Evolutionary conservation across 2,888 invertebrate species (phyloP).

Genomic region (Rugalucina vietnamica): DNA sequence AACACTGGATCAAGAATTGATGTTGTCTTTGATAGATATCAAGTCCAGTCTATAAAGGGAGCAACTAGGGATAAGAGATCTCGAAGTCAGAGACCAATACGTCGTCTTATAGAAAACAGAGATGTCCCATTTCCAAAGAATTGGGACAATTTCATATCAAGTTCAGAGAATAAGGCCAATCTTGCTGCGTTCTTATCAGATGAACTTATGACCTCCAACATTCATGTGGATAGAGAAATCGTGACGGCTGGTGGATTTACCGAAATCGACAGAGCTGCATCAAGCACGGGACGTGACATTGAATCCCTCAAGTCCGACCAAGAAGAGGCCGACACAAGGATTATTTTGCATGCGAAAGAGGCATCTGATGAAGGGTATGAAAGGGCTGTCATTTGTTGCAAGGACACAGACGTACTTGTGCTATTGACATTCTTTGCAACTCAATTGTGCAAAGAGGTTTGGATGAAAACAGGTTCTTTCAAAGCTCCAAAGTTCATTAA

Average conservation of each 20-base stretch:
- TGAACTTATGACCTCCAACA: background rate
- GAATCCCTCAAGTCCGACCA: background rate
- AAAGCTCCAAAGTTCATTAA: background rate
- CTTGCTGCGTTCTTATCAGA: background rate
- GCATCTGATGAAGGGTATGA: background rate
- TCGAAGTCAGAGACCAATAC: background rate
- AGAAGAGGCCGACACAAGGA: background rate
- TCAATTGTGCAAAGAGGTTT: background rate
- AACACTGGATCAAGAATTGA: background rate
- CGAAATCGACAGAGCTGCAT: background rate
- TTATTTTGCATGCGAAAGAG: slow-evolving; percentile 4
- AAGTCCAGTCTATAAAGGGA: background rate
- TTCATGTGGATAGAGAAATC: background rate
- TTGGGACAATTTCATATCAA: background rate
- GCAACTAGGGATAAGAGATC: slow-evolving; percentile 2
- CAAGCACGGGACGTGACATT: background rate
- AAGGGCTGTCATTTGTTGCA: background rate
- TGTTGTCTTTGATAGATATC: background rate
- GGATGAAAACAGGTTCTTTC: background rate
- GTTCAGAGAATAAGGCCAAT: background rate
- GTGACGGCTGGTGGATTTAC: background rate
- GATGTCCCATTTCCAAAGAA: background rate
- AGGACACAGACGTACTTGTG: background rate
- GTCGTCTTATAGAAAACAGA: background rate
- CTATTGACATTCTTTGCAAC: background rate